Evolutionary conservation across 2,888 invertebrate genomes (phyloP), one percentile per base, ranked within the genome.

Genomic region (Orthosia gothica): DNA sequence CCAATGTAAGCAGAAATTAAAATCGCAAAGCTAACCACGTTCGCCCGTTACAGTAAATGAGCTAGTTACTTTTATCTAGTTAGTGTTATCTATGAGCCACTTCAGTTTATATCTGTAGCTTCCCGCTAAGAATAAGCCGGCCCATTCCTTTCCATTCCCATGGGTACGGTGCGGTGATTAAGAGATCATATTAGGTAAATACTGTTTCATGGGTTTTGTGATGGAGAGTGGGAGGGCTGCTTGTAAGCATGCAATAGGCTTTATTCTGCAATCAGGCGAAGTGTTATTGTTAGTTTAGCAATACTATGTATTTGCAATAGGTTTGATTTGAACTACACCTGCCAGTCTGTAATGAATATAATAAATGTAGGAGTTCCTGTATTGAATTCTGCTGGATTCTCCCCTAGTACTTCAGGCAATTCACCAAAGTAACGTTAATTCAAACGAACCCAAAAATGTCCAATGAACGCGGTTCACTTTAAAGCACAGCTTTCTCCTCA

Each of bases 1-100:
- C 79, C 79, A 84, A 81, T 84, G 76, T 79, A 79, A 79, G 82
- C 83, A 81, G 85, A 86, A 86, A 89, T 89, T 81, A 85, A 80
- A 87, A 84, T 87, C 88, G 74, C 85, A 83, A 70, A 78, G 74
- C 76, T 68, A 79, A 81, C 79, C 87, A 78, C 82, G 80, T 74
- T 68, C 50, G 67, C 71, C 71, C 75, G 73, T 72, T 66, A 77
- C 77, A 72, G 73, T 87, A 79, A 88, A 81, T 73, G 78, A 76
- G 80, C 73, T 82, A 82, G 81, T 84, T 84, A 86, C 70, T 79
- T 79, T 81, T 74, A 81, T 70, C 76, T 74, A 78, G 40, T 82
- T 54, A 68, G 52, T 54, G 64, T 80, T 77, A 82, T 78, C 78
- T 82, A 83, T 77, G 78, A 52, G 59, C 70, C 70, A 82, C 85